Conservation (phyloP, 2,797 vertebrate species). For the Cryptoprocta ferox region DNA sequence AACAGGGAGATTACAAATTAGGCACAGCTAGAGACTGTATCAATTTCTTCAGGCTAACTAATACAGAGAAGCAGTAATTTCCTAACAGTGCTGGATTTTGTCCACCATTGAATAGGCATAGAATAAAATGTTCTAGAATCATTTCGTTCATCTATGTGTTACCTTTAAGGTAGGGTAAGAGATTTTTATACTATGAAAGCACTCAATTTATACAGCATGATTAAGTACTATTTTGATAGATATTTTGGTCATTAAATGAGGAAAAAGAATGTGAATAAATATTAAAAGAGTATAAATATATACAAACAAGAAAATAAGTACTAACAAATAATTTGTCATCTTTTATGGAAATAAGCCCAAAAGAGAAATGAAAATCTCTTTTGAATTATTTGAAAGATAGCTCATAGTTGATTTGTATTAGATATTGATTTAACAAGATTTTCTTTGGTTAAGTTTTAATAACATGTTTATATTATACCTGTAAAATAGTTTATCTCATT, state of each 20-base stretch:
- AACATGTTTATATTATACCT: constrained; percentile 59
- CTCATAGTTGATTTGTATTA: constrained; percentile 36
- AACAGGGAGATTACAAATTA: constrained; percentile 41
- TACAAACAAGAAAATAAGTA: neutral
- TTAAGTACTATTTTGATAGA: neutral
- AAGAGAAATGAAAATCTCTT: constrained; percentile 38
- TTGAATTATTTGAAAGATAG: neutral
- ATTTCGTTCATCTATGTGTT: neutral
- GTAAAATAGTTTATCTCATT: constrained; percentile 54
- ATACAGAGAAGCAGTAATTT: constrained; percentile 7
- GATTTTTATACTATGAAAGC: constrained; percentile 7
- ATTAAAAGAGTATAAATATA: constrained; percentile 28
- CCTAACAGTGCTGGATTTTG: neutral
- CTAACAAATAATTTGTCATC: neutral
- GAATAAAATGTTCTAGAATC: constrained; percentile 10
- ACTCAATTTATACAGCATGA: neutral
- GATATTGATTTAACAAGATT: constrained; percentile 49
- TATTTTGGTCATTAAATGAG: constrained; percentile 15
- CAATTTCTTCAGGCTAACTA: constrained; percentile 28
- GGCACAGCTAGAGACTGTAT: neutral
- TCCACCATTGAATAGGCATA: neutral
- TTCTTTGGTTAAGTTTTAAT: constrained; percentile 61
- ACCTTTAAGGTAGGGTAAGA: neutral
- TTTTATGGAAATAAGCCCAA: neutral
- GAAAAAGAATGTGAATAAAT: constrained; percentile 18